Evolutionary conservation across 2,113 vertebrate species (phyloP).

Genomic region (Piliocolobus tephrosceles): DNA sequence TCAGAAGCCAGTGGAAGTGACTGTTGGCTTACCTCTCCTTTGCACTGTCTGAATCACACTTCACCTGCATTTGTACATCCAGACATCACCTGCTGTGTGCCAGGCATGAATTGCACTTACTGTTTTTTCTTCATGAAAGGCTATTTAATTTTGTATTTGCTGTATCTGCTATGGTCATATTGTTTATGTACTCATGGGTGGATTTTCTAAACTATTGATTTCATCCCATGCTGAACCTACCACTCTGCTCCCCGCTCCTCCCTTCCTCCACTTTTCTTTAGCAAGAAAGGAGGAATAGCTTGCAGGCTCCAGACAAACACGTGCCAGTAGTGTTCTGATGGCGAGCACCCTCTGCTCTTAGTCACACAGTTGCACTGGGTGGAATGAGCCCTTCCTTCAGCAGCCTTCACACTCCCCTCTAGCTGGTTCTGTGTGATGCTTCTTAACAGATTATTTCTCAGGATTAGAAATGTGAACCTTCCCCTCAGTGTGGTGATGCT

Average conservation of each 20-base stretch:
- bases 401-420: neutral
- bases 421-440: neutral
- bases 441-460: neutral
- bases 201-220: neutral
- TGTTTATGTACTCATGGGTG: neutral
- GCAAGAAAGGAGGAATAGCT: neutral
- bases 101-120: neutral
- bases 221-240: neutral
- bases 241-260: neutral
- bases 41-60: neutral
- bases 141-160: neutral
- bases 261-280: neutral
- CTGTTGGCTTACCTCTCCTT: neutral
- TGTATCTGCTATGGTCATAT: neutral
- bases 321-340: fast-evolving
- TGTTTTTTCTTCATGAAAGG: no score
- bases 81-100: neutral
- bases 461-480: slow-evolving; percentile 17
- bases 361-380: neutral
- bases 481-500: neutral
- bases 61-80: neutral
- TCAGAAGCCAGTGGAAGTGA: neutral
- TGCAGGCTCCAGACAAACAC: neutral
- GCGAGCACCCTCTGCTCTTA: neutral
- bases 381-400: neutral